phyloP scores from a whole-genome alignment of 2,113 vertebrate species.

The Sakesphorus luctuosus region DNA sequence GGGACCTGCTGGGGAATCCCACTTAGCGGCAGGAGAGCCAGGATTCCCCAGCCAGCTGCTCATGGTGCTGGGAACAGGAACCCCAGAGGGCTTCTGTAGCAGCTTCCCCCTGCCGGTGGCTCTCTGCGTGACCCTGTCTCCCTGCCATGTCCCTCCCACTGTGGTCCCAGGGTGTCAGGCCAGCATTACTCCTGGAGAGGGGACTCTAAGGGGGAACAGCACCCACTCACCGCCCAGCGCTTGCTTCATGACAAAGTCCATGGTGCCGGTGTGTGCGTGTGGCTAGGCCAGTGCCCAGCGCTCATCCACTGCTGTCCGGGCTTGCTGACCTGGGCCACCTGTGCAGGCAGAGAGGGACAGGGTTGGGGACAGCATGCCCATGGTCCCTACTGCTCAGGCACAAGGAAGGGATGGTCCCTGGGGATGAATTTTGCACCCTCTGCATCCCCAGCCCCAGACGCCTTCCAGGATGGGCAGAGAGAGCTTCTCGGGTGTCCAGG shows the following conservation, averaged over 20 bases:
- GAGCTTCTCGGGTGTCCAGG: background rate
- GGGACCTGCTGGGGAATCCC: constrained; percentile 37
- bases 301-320: constrained; percentile 31
- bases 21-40: background rate
- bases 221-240: constrained; percentile 63
- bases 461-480: background rate
- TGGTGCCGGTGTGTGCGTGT: constrained; percentile 11
- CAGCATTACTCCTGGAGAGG: fast-evolving
- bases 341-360: background rate
- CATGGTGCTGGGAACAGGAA: background rate
- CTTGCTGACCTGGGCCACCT: constrained; percentile 49
- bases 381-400: background rate
- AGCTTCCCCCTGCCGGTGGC: fast-evolving
- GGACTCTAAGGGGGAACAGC: background rate
- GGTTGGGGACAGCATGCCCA: fast-evolving
- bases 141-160: background rate
- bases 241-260: constrained; percentile 71
- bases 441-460: background rate
- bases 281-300: constrained; percentile 44
- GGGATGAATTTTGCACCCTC: background rate
- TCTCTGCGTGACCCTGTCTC: background rate
- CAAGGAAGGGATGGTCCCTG: fast-evolving
- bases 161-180: background rate
- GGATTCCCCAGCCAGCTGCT: constrained; percentile 31
- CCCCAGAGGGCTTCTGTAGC: background rate